Conservation (phyloP, 2,888 invertebrate species). For the Ferdinandea cuprea region DNA sequence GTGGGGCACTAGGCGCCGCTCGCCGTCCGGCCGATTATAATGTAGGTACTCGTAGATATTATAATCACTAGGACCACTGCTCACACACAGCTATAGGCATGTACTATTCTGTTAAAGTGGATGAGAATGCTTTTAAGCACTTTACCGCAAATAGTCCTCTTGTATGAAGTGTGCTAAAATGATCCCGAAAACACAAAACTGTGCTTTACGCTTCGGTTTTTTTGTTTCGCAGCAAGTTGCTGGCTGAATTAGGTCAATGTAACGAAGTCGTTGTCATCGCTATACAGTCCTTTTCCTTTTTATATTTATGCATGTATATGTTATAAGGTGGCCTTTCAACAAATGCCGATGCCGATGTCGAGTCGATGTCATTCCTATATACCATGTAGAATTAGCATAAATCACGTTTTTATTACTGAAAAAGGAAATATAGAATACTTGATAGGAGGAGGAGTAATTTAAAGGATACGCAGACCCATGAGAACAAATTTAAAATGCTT, state of each 20-base stretch:
- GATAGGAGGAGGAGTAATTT: background rate
- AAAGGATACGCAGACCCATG: background rate
- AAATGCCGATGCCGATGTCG: slow-evolving; percentile 16
- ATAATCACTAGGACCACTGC: slow-evolving; percentile 13
- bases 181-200: slow-evolving; percentile 4
- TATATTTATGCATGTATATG: too few relatives aligned
- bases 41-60: background rate
- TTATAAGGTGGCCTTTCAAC: background rate
- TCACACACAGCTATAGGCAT: too few relatives aligned
- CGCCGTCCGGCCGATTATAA: too few relatives aligned
- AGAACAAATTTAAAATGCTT: slow-evolving; percentile 33
- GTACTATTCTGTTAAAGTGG: slow-evolving; percentile 36
- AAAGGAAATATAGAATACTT: background rate
- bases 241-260: slow-evolving; percentile 39
- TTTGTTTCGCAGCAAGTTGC: background rate
- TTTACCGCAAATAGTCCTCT: slow-evolving; percentile 41
- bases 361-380: slow-evolving; percentile 30
- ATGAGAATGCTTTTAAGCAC: slow-evolving; percentile 58
- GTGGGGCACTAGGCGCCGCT: slow-evolving; percentile 14
- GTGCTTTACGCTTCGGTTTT: slow-evolving; percentile 4
- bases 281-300: too few relatives aligned
- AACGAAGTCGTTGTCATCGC: slow-evolving; percentile 3
- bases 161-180: slow-evolving; percentile 31
- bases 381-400: slow-evolving; percentile 38
- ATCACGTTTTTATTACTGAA: slow-evolving; percentile 29